Base-by-base conservation (phyloP, 2,113 vertebrate genomes). In the Lucifuga dentata region DNA sequence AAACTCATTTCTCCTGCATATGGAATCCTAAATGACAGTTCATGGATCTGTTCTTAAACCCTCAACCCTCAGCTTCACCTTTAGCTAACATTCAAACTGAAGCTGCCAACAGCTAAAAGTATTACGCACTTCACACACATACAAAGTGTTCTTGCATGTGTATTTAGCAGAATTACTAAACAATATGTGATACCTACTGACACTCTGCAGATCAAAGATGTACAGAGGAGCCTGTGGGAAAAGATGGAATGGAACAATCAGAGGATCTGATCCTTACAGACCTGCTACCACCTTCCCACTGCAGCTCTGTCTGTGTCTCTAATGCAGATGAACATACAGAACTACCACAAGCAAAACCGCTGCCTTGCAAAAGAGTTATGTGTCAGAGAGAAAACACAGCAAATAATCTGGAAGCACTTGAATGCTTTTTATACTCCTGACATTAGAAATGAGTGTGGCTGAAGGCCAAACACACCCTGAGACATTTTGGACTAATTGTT, bases 321-420 rank as follows among this genome's bases (percentile, higher is more conserved):
- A 71, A 78, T 73, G 83, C 57, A 78, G 48, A 38, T 40, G 46
- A 78, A 80, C 68, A 69, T 24, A 20, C 48, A 23, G 10, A 67
- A 49, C 66, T 12, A 65, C 62, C 48, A 38, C 51, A 32, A 48
- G 62, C 32, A 62, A 80, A 74, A 76, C 63, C 11, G 1, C 67
- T 44, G 52, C 53, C 44, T 69, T 19, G 76, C 78, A 81, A 83
- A 76, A 77, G 4, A 66, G 48, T 87, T 59, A 68, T 20, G 39
- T 57, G 81, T 80, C 73, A 59, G 53, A 2, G 66, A 74, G 63
- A 80, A 83, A 80, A 81, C 51, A 73, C 66, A 79, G 66, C 73
- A 72, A 79, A 83, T 78, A 89, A 92, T 95, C 94, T 95, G 94
- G 95, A 95, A 94, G 91, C 86, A 90, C 93, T 94, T 94, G 81